phyloP scores from a whole-genome alignment of 2,797 vertebrate species.

The Sphenopsis melanotis region DNA sequence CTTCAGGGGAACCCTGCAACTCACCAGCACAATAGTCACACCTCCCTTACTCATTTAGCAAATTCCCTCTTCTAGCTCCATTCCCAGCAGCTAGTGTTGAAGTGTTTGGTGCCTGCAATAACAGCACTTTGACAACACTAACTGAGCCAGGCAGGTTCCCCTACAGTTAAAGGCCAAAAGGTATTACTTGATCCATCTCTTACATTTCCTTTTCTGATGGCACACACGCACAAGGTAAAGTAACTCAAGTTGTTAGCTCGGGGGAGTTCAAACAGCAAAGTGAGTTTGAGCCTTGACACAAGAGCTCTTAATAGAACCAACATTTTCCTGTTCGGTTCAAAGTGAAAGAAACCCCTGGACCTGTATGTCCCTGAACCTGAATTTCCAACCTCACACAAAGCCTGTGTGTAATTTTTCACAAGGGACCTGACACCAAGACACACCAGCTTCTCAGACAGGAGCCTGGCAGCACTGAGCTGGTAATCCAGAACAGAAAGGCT shows the following conservation, averaged over 20 bases:
- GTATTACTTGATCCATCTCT: not conserved
- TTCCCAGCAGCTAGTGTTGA: not conserved
- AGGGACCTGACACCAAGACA: not conserved
- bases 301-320: not conserved
- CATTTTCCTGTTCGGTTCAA: not conserved
- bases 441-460: not conserved
- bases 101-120: not conserved
- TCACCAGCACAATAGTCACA: not conserved
- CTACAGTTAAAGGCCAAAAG: not conserved
- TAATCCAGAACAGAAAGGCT: not conserved
- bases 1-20: not conserved
- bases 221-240: not conserved
- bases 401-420: not conserved
- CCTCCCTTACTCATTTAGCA: not conserved
- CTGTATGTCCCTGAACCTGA: not conserved
- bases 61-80: not conserved
- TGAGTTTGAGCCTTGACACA: not conserved
- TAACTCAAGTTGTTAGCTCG: not conserved
- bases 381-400: not conserved
- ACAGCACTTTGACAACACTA: not conserved
- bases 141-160: not conserved
- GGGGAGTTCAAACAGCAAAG: not conserved
- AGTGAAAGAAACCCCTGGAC: not conserved
- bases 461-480: not conserved
- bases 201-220: not conserved